Conservation (phyloP, 2,888 invertebrate genomes). For the Pheosia gnoma region DNA sequence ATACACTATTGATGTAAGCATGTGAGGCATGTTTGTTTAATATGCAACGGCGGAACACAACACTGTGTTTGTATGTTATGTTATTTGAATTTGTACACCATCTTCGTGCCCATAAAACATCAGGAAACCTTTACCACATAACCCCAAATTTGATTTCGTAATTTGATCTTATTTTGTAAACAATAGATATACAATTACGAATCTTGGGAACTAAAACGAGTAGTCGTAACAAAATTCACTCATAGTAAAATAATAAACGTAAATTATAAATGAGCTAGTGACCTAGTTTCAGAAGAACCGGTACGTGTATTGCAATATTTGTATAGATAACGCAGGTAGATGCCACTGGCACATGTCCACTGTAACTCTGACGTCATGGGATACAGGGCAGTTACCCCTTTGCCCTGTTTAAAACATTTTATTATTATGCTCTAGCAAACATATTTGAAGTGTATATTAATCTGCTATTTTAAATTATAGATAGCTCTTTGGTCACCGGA, state of each 20-base stretch:
- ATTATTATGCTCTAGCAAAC: no score
- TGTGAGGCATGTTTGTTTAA: slow-evolving; percentile 22
- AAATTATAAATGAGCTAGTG: slow-evolving; percentile 12
- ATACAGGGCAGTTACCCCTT: slow-evolving; percentile 47
- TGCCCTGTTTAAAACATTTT: no score
- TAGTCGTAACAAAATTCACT: background rate
- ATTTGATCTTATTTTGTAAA: background rate
- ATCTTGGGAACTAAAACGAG: background rate
- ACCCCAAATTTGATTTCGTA: background rate
- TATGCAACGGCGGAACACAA: slow-evolving; percentile 22
- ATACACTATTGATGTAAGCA: slow-evolving; percentile 38
- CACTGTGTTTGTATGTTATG: slow-evolving; percentile 6
- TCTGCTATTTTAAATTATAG: slow-evolving; percentile 49
- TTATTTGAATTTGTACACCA: slow-evolving; percentile 6
- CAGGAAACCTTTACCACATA: slow-evolving; percentile 3
- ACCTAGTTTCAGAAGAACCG: slow-evolving; percentile 36
- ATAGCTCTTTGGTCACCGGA: slow-evolving; percentile 71
- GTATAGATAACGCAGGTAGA: slow-evolving; percentile 37
- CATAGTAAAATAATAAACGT: background rate
- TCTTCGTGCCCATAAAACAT: slow-evolving; percentile 10
- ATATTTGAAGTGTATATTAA: background rate
- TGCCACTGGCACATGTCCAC: slow-evolving; percentile 36
- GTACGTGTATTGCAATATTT: slow-evolving; percentile 26
- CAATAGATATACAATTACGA: background rate
- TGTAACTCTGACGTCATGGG: slow-evolving; percentile 47